Base-by-base conservation (phyloP, 2,113 vertebrate species). In the Murina feae region DNA sequence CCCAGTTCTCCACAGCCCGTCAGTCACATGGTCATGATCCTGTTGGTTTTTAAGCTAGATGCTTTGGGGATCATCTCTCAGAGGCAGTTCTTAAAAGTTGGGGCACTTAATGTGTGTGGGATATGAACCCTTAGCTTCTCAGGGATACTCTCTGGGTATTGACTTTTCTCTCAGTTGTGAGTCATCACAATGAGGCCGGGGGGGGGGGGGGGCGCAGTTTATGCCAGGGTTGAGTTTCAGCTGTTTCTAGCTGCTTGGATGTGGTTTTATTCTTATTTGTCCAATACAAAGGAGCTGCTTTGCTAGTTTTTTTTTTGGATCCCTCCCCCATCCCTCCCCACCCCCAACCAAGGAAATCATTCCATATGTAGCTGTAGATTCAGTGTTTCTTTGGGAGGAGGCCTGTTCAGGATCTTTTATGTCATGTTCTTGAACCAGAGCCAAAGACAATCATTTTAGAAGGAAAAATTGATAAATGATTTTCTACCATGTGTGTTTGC, bases 291-390 rank as follows among this genome's bases (percentile, higher is more conserved):
- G 16, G 42, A 79, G 44, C 37, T 30, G 14, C 21, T 63, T 10
- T 58, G 35, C n/a, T 39, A 60, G 35, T 86, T 28, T 72, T 66
- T 28, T 72, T 66, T 39, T 20, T n/a, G 21, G 28, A 0, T n/a
- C 44, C 5, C 6, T 2, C 11, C 1, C 1, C 11, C n/a, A 0
- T n/a, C 44, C 5, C 6, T 2, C 11, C 1, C 1, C 11, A n/a
- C n/a, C n/a, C n/a, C 17, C 2, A 23, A 30, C 55, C 1, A n/a
- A 71, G 30, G 16, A 51, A 35, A 44, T 42, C 44, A 4, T 60
- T 94, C 28, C 25, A 6, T 37, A 30, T 58, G 32, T 93, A 25
- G 25, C 8, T 21, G 6, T 71, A 75, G 44, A 23, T 79, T 69
- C 28, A 47, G 12, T 79, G 51, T 53, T 47, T 42, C 37, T 12